Percentiles rank a stretch among this genome's conserved stretches.
phyloP scores from a whole-genome alignment of 1,140 invertebrate species.

The Delia radicum region DNA sequence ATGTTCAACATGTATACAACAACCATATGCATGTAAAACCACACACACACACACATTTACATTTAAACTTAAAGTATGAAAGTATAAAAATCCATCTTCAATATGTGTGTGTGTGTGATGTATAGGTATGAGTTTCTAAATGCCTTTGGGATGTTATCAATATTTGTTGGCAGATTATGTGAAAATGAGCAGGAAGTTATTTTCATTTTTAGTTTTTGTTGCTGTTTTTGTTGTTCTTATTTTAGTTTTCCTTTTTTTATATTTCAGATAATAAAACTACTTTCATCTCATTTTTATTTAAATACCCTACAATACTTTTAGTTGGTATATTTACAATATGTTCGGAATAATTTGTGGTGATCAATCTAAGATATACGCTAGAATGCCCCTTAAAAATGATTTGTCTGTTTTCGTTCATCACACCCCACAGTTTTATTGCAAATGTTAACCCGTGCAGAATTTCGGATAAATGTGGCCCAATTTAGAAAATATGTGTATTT shows the following conservation, averaged over 20 bases:
- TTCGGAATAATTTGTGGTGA: background rate
- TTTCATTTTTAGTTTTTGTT: conserved; percentile 5
- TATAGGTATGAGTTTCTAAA: background rate
- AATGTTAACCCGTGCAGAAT: no score
- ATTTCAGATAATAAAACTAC: conserved; percentile 1
- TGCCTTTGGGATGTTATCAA: conserved; percentile 22
- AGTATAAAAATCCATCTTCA: background rate
- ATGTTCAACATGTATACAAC: background rate
- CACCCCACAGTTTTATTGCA: no score
- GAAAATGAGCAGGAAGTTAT: conserved; percentile 22
- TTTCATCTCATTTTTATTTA: conserved; percentile 10
- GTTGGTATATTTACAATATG: no score
- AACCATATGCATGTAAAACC: background rate
- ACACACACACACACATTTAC: background rate
- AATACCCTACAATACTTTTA: background rate
- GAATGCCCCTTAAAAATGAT: no score
- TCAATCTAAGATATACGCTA: no score
- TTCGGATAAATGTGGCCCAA: no score
- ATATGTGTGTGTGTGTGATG: background rate
- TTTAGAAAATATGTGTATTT: no score
- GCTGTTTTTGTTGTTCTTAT: background rate
- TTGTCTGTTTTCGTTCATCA: no score
- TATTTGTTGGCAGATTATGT: conserved; percentile 17
- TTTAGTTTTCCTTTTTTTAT: background rate
- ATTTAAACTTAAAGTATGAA: background rate